A percentile compares a stretch with the other conserved stretches of the same genome.
Evolutionary conservation across 2,113 vertebrate species (phyloP).

Genomic region (Desmodus rotundus): DNA sequence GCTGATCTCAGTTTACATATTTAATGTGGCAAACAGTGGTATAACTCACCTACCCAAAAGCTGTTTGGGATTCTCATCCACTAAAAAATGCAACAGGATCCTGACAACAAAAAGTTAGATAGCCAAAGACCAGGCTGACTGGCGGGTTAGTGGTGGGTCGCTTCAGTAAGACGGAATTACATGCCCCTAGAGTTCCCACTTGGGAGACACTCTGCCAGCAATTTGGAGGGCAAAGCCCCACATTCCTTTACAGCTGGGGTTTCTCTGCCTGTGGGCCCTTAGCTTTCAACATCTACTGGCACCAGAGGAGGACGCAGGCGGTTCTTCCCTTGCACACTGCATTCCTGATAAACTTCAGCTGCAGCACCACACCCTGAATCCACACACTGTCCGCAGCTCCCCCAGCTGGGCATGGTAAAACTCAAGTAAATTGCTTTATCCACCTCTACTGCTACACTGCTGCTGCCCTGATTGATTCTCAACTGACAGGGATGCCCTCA

Average conservation of each 20-base stretch:
- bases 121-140: neutral
- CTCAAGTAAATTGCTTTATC: neutral
- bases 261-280: neutral
- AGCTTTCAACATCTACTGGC: neutral
- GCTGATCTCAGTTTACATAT: neutral
- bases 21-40: neutral
- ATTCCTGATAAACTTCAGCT: accelerated
- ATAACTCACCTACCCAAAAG: neutral
- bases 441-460: neutral
- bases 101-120: neutral
- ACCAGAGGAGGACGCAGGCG: neutral
- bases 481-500: accelerated
- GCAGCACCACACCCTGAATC: neutral
- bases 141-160: neutral
- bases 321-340: neutral
- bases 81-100: neutral
- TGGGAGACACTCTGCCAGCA: neutral
- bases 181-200: neutral
- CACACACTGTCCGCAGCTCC: neutral
- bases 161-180: neutral
- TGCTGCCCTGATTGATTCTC: neutral
- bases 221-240: accelerated
- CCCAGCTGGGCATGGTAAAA: neutral
- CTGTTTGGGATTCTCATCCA: neutral
- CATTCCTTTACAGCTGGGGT: no score